These are phyloP conservation scores for Ardeotis arabs DNA, from an alignment of 2,113 vertebrate species.

Conservation along the genomic window DNA sequence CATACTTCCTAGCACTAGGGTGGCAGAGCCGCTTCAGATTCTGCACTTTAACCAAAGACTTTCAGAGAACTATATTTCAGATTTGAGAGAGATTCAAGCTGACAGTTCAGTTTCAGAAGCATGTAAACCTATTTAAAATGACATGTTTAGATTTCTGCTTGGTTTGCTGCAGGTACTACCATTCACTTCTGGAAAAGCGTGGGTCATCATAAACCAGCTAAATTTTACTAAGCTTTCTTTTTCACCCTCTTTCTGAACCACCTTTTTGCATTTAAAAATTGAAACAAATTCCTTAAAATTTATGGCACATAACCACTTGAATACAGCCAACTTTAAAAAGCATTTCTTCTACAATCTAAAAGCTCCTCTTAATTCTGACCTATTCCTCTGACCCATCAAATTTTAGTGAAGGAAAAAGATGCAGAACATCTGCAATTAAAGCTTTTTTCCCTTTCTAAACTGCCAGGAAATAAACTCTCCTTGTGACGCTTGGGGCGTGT, in stretches of 20 bases:
- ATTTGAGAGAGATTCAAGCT: conserved; percentile 19
- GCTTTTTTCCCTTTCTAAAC: background rate
- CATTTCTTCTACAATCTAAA: background rate
- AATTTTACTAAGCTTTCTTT: background rate
- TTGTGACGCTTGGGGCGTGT: background rate
- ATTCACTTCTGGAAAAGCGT: background rate
- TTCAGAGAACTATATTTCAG: background rate
- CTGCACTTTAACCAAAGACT: background rate
- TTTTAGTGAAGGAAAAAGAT: background rate
- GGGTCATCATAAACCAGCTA: background rate
- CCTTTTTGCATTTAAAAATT: background rate
- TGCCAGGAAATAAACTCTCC: background rate
- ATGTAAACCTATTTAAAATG: conserved; percentile 4
- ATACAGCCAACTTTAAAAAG: background rate
- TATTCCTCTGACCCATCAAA: background rate
- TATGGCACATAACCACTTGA: background rate
- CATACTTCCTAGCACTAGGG: background rate
- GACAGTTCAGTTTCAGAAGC: conserved; percentile 22
- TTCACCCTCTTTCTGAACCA: background rate
- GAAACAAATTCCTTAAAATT: background rate
- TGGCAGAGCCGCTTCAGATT: conserved; percentile 17
- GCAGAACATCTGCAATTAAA: background rate
- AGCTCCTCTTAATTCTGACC: background rate
- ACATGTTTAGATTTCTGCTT: conserved; percentile 13
- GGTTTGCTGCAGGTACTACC: background rate